A percentile compares a stretch with the other conserved stretches of the same genome.
phyloP scores from a whole-genome alignment of 2,113 vertebrate genomes.

The Dendropsophus ebraccatus region DNA sequence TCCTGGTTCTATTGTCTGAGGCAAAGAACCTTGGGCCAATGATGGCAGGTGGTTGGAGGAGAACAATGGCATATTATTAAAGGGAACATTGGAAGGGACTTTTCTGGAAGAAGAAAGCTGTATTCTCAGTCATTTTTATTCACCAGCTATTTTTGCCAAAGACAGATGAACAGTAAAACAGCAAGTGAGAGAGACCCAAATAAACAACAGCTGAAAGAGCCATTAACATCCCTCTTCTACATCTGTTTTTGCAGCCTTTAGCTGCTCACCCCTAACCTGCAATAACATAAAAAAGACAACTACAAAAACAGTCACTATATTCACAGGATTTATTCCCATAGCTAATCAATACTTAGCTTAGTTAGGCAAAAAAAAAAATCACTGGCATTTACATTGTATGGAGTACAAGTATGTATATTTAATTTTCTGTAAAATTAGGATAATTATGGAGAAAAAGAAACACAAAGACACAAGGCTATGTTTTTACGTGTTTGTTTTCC shows the following conservation, averaged over 20 bases:
- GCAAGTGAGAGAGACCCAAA: constrained; percentile 45
- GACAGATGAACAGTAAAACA: constrained; percentile 53
- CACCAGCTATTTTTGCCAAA: constrained; percentile 37
- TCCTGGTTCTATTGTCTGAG: constrained; percentile 37
- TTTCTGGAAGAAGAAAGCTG: constrained; percentile 27
- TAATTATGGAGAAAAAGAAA: neutral
- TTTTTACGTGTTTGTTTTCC: constrained; percentile 3
- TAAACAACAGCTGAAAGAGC: constrained; percentile 51
- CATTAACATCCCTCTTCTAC: constrained; percentile 44
- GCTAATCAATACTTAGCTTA: neutral
- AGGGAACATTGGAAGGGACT: constrained; percentile 39
- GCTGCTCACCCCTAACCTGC: constrained; percentile 24
- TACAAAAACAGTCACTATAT: neutral
- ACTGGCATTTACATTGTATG: neutral
- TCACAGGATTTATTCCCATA: neutral
- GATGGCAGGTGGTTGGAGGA: constrained; percentile 45
- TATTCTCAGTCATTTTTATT: constrained; percentile 48
- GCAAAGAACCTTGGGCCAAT: constrained; percentile 46
- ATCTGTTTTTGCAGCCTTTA: constrained; percentile 41
- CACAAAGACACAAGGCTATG: neutral
- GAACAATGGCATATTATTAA: constrained; percentile 51
- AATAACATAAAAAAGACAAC: neutral
- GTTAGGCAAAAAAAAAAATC: neutral
- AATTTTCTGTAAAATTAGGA: neutral
- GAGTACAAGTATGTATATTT: neutral